phyloP scores from a whole-genome alignment of 2,888 invertebrate genomes.

The Branchipolynoe longqiensis region DNA sequence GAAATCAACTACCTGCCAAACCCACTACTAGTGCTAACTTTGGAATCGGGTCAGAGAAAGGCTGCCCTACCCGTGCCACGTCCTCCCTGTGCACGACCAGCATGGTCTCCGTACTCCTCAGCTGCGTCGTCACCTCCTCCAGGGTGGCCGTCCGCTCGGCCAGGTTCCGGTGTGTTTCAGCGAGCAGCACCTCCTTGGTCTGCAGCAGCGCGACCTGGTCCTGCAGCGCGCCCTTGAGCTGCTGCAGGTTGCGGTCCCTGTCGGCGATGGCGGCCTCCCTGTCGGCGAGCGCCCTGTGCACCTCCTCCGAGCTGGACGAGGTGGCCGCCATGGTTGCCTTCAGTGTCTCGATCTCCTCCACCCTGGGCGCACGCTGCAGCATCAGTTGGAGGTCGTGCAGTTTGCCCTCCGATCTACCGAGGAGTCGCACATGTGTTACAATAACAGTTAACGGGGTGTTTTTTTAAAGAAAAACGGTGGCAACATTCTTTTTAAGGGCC shows the following conservation, averaged over 20 bases:
- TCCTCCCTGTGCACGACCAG: neutral
- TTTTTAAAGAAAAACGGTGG: too few relatives aligned
- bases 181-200: conserved; percentile 14
- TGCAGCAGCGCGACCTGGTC: conserved; percentile 27
- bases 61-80: conserved; percentile 1
- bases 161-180: neutral
- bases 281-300: conserved; percentile 70
- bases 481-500: too few relatives aligned
- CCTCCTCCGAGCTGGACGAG: conserved; percentile 62
- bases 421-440: too few relatives aligned
- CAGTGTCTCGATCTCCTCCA: conserved; percentile 36
- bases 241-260: conserved; percentile 69
- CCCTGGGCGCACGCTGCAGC: conserved; percentile 29
- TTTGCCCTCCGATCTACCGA: conserved; percentile 46
- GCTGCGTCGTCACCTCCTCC: neutral
- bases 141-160: neutral
- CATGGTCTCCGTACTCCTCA: neutral
- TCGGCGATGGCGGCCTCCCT: conserved; percentile 61
- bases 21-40: too few relatives aligned
- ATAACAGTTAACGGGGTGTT: too few relatives aligned
- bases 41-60: too few relatives aligned
- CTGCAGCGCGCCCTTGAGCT: conserved; percentile 59
- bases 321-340: conserved; percentile 16
- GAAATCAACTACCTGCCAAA: too few relatives aligned
- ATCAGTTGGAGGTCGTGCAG: conserved; percentile 34